Evolutionary conservation across 2,797 vertebrate genomes (phyloP).

Genomic region (Triplophysa bombifrons): DNA sequence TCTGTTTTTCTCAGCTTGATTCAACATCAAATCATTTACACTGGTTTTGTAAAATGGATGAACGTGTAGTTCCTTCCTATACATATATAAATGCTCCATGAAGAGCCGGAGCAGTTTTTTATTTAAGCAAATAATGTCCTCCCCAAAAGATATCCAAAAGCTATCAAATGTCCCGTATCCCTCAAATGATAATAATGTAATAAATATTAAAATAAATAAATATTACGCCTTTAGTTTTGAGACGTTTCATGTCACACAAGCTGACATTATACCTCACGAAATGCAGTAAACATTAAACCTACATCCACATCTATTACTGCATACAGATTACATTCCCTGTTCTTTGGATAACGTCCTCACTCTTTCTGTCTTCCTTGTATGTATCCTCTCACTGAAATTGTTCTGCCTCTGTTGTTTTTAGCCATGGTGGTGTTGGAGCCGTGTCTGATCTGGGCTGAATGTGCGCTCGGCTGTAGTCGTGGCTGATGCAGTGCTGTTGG

Average conservation of each 20-base stretch:
- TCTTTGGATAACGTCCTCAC: conserved; percentile 47
- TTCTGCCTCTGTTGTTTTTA: conserved; percentile 27
- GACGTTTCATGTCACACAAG: background rate
- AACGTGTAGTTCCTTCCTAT: too few relatives aligned
- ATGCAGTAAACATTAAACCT: background rate
- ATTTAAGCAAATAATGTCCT: too few relatives aligned
- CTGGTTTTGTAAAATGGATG: too few relatives aligned
- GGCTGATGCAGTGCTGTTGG: conserved; percentile 54
- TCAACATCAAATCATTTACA: background rate
- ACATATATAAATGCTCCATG: background rate
- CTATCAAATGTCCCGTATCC: background rate
- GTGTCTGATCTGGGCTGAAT: conserved; percentile 50
- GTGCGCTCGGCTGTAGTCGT: conserved; percentile 37
- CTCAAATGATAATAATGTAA: background rate
- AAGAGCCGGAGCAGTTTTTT: background rate
- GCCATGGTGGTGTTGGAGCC: conserved; percentile 38
- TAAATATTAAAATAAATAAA: too few relatives aligned
- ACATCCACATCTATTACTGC: background rate
- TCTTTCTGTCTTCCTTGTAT: conserved; percentile 42
- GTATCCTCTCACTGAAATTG: conserved; percentile 39
- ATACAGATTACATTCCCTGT: conserved; percentile 41
- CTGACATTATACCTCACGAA: background rate
- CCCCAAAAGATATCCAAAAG: background rate
- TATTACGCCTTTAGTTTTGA: background rate
- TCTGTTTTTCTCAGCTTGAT: background rate